Conservation (phyloP, 2,113 vertebrate genomes). For the Girardinichthys multiradiatus region DNA sequence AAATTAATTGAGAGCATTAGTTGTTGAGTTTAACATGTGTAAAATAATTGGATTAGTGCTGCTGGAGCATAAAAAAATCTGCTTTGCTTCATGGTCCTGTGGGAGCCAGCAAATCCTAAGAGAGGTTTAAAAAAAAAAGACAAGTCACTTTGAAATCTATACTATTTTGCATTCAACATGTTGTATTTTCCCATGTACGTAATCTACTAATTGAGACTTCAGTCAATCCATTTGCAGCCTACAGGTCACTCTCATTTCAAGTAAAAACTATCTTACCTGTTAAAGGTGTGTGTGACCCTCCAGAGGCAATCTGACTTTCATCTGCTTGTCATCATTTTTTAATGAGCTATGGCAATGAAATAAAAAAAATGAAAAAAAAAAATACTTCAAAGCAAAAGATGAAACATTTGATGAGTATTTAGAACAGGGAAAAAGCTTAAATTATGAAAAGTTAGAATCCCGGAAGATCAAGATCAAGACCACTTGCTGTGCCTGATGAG, state of each 20-base stretch:
- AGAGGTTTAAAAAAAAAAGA: constrained; percentile 36
- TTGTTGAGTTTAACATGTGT: constrained; percentile 20
- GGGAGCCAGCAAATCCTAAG: constrained; percentile 23
- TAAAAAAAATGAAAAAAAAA: background rate
- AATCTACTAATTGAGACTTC: constrained; percentile 5
- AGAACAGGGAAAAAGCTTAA: background rate
- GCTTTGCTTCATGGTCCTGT: constrained; percentile 18
- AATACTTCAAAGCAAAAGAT: background rate
- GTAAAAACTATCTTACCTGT: background rate
- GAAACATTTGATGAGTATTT: background rate
- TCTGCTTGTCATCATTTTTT: background rate
- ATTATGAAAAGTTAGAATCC: background rate
- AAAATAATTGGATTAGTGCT: constrained; percentile 42
- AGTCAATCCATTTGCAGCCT: constrained; percentile 1
- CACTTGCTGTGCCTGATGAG: background rate
- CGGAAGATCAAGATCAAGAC: background rate
- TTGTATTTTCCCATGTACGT: background rate
- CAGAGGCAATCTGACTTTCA: background rate
- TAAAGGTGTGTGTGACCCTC: background rate
- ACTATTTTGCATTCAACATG: constrained; percentile 14
- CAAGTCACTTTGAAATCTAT: constrained; percentile 21
- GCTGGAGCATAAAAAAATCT: constrained; percentile 23
- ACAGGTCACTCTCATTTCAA: background rate
- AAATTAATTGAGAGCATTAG: no score
- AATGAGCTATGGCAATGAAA: background rate